Base-by-base conservation (phyloP, 2,797 vertebrate species). In the Lepilemur ruficaudatus region DNA sequence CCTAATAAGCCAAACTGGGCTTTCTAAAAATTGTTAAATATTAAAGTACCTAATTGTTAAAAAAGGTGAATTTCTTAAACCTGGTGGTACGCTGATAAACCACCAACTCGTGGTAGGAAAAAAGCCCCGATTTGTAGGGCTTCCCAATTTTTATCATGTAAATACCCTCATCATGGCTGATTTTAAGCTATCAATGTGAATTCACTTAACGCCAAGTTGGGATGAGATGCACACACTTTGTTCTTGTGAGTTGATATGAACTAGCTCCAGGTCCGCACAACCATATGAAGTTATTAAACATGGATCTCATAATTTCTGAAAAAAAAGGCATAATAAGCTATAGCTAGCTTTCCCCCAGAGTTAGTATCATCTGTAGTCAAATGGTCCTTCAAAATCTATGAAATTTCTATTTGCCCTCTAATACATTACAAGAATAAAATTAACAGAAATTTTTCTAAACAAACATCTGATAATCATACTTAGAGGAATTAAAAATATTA, bases 351-450 rank as follows among this genome's bases (percentile, higher is more conserved):
- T 91, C 59, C 14, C n/a, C 10, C 12, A 87, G 28, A 80, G 28
- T 14, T 88, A 14, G 20, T 61, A 46, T 84, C 84, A 73, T 48
- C 32, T 80, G n/a, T 63, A 69, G 76, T 83, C 38, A 85, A 93
- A 41, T 67, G 5, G 43, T 48, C 23, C 78, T 89, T 93, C 50
- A 92, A 91, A 93, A 81, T 88, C 38, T 75, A 7, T 80, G 84
- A 69, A 96, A 90, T 90, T 83, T 14, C 32, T 93, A 25, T 89
- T 92, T 90, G 32, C 57, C 61, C 38, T 38, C 52, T 17, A 81
- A 79, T 93, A 52, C 20, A 52, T 20, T 84, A 46, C 78, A 92
- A 94, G 32, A 97, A 89, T 90, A 89, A 93, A 85, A 86, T 73
- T 55, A 70, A 84, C 84, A 89, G 10, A 38, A 18, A 73, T 13